Conservation (phyloP, 1,140 invertebrate genomes). For the Papilio dardanus region DNA sequence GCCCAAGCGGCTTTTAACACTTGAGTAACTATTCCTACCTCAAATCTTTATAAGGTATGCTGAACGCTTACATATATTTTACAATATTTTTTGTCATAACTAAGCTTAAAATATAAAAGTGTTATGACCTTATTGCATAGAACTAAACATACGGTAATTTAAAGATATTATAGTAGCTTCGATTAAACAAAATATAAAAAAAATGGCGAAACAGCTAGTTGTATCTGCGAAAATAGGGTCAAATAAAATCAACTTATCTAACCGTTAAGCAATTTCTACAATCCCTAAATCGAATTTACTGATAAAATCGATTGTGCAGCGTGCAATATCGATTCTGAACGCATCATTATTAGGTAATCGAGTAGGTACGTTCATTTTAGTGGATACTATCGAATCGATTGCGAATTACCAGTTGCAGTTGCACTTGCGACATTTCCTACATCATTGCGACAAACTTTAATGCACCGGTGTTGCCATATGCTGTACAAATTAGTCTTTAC, state of each 20-base stretch:
- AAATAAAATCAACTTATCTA: neutral
- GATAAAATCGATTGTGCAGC: neutral
- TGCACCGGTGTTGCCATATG: constrained; percentile 30
- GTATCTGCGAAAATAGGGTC: neutral
- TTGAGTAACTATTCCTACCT: neutral
- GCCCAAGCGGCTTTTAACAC: neutral
- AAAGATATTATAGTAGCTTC: too few relatives aligned
- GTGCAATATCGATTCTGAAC: constrained; percentile 24
- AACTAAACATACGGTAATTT: too few relatives aligned
- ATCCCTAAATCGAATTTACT: neutral
- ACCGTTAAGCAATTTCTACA: neutral
- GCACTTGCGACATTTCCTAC: constrained; percentile 35
- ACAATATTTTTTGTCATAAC: too few relatives aligned
- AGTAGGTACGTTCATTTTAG: constrained; percentile 28
- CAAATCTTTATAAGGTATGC: too few relatives aligned
- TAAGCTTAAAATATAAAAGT: too few relatives aligned
- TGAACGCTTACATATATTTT: too few relatives aligned
- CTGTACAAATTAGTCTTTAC: constrained; percentile 3
- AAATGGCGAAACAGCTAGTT: neutral
- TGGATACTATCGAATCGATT: constrained; percentile 34
- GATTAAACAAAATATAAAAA: neutral
- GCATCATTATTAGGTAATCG: constrained; percentile 30
- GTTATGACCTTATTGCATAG: too few relatives aligned
- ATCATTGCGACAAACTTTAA: constrained; percentile 33
- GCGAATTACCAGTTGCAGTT: constrained; percentile 27